Evolutionary conservation across 2,113 vertebrate species (phyloP), one percentile per base, ranked within the genome.

Genomic region (Rhea pennata): DNA sequence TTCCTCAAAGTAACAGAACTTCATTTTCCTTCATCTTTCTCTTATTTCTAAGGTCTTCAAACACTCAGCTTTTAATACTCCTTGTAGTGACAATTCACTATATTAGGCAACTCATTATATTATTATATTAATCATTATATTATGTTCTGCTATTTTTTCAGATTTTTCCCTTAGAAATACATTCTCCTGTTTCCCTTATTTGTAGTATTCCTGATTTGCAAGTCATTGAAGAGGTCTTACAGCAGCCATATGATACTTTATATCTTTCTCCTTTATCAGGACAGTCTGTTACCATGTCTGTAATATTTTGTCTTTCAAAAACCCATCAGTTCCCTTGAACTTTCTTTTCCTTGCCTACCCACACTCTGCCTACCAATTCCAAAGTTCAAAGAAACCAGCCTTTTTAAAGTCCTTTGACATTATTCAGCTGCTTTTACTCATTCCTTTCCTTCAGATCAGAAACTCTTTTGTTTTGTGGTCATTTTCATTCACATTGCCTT

Each of bases 371-470:
- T 88, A 81, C 64, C 80, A 83, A 81, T 90, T 84, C 50, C 39
- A 64, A 84, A 88, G 65, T 88, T 94, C 88, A 97, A 94, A 97
- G 80, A 95, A 92, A 88, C 4, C 54, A 59, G 26, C 7, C 87
- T 76, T 80, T 95, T 84, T 77, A 90, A 95, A 93, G 65, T 84
- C 69, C 40, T 87, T 74, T 87, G 54, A 88, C 76, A 87, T 87
- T 88, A 91, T 93, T 90, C 86, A 78, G 21, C 65, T 80, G 64
- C 75, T 93, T 95, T 94, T 86, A 84, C 15, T 87, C 69, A 92
- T 84, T 81, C 42, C 72, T 50, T 76, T 90, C 46, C 50, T 86
- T 71, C 86, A 88, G 86, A 90, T 88, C 83, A 92, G 65, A 90
- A 93, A 67, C n/a, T 40, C 54, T 81, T 91, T 22, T 87, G 71